Base-by-base conservation (phyloP, 2,888 invertebrate genomes). In the Drosophila parthenogenetica region DNA sequence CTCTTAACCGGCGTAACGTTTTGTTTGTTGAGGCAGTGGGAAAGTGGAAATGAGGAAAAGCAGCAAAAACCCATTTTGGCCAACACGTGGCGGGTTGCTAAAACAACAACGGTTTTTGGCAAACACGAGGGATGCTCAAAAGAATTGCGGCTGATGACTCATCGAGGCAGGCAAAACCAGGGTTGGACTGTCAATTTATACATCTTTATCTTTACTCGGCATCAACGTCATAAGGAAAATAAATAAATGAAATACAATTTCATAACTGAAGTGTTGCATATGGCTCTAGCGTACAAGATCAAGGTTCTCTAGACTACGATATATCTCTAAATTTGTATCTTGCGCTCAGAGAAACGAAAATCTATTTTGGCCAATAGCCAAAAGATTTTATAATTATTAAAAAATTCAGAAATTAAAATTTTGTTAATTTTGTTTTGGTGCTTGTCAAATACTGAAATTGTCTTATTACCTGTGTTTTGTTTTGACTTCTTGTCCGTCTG, bases 261-360 rank as follows among this genome's bases (percentile, higher is more conserved):
- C 43, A 25, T 53, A 61, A 54, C 42, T 73, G 60, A 83, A 74
- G 66, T 70, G 53, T 55, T 76, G 79, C 87, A 87, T 69, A 81
- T 83, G 87, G 79, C 76, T 46, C 74, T 46, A 65, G 43, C 76
- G 71, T 68, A 81, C 79, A 83, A 83, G 85, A 84, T 83, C 87
- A 87, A 87, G 83, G 85, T 73, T 81, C 62, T 54, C 14, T 50
- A 46, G 51, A 58, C 49, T 59, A 65, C 22, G n/a, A 29, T 29
- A 8, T 29, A 35, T 35, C 35, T 13, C 50, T 67, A 16, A 53
- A 69, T 40, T 58, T 58, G 68, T 62, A 59, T 79, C 29, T 45
- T 19, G 1, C 40, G 17, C 54, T 49, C 48, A 50, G 53, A 32
- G 35, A 35, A 53, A 57, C 8, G 16, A 58, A 46, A 62, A 59